Base-by-base conservation (phyloP, 2,797 vertebrate genomes). In the Thripadectes ignobilis region DNA sequence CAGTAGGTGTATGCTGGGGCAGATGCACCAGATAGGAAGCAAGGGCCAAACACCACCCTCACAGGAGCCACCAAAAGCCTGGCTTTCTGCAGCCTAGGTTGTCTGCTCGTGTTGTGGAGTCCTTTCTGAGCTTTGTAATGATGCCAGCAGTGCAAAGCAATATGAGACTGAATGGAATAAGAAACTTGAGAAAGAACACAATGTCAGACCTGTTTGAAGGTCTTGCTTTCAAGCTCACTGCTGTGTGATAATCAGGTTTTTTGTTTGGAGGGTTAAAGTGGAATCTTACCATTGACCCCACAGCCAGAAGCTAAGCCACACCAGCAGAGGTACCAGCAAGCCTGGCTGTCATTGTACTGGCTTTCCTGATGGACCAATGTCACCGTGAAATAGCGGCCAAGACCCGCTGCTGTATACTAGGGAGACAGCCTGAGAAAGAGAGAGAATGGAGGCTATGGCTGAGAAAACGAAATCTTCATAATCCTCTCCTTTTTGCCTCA, bases 361-460 rank as follows among this genome's bases (percentile, higher is more conserved):
- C 97, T 85, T 93, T 98, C 10, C 95, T 92, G 13, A 92, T 59
- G 0, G 97, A 98, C 46, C 23, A 98, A 97, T 4, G 97, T 98
- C 77, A 98, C 98, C 3, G 96, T 93, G 4, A 98, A 96, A 48
- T 98, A 98, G 3, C 97, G 97, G 86, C 98, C 95, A 2, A 98
- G 93, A 52, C 98, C 98, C 30, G 97, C 98, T 4, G 98, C 89
- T 0, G 97, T 98, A 98, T 55, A 97, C 94, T 8, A 98, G 95
- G 78, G 98, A 98, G 22, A 97, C 96, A 2, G 97, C 97, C 2
- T 97, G 96, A 96, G 98, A 98, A 24, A 98, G 74, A 51, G 97
- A 96, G 38, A 97, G 52, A 96, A 98, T 95, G 75, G 98, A 98
- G 63, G 96, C 94, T 96, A 97, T 95, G 1, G 75, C 85, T 22